phyloP scores from a whole-genome alignment of 2,113 vertebrate genomes.

The Falcunculus frontatus region DNA sequence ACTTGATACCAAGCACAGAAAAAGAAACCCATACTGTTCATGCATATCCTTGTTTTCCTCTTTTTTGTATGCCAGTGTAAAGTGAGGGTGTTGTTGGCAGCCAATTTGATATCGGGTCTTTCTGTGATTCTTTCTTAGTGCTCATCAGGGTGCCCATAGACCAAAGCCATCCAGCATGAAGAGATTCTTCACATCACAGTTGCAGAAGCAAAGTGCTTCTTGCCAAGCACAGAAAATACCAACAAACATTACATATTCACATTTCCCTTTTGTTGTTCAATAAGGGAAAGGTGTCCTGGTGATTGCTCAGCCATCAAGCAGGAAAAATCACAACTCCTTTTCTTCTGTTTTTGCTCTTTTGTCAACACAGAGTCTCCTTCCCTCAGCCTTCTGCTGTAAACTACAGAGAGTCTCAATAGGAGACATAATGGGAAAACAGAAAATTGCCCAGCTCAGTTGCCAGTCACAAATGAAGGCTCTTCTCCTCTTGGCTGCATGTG shows the following conservation, averaged over 20 bases:
- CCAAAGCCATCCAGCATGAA: constrained; percentile 62
- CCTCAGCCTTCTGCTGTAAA: neutral
- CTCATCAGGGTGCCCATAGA: constrained; percentile 59
- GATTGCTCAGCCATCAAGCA: constrained; percentile 50
- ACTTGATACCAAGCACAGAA: constrained; percentile 30
- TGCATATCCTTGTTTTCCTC: constrained; percentile 50
- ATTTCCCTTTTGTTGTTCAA: constrained; percentile 65
- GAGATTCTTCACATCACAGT: constrained; percentile 59
- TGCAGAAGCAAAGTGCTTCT: constrained; percentile 55
- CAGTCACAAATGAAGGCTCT: neutral
- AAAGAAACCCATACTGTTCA: constrained; percentile 37
- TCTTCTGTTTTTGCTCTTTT: constrained; percentile 41
- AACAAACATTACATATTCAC: constrained; percentile 69
- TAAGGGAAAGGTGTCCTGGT: constrained; percentile 55
- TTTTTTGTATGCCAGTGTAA: constrained; percentile 32
- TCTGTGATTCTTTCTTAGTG: constrained; percentile 71
- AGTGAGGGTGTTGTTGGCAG: constrained; percentile 62
- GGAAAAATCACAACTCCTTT: constrained; percentile 53
- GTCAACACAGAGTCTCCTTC: constrained; percentile 7
- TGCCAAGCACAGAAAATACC: constrained; percentile 61
- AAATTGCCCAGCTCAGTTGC: neutral
- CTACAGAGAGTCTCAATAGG: neutral
- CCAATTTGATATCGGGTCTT: constrained; percentile 69
- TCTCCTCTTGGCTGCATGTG: neutral
- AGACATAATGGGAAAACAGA: neutral